Base-by-base conservation (phyloP, 2,797 vertebrate genomes). In the Chiropotes sagulatus region DNA sequence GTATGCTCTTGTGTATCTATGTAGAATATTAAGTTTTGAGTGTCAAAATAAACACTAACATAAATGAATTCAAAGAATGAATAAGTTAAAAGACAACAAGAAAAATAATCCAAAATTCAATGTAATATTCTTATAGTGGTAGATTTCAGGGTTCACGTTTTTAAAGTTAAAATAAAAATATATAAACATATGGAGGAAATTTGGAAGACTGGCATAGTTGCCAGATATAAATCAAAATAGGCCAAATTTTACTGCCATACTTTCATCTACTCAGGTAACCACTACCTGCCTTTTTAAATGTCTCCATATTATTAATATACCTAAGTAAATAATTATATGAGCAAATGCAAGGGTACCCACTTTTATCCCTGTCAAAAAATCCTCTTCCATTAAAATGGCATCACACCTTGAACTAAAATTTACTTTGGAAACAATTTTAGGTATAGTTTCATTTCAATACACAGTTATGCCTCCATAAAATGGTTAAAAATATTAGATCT, bases 381-480 rank as follows among this genome's bases (percentile, higher is more conserved):
- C 70, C 67, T 84, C 90, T 89, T 86, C 39, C 79, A 79, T 58
- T 91, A 90, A 95, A 86, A 96, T 70, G 39, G 70, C 9, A 0
- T 44, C 76, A 93, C 39, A 50, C 12, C 57, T 93, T 96, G 4
- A 96, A 96, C 48, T n/a, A 19, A 19, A 82, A 50, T 70, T 92
- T 96, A 44, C 93, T 97, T 92, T 90, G 44, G 83, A 84, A 97
- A 85, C 57, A 96, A 97, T 93, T 30, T 70, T 87, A 96, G 54
- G 61, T 0, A 26, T 28, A 75, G 93, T 30, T 61, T 64, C 46
- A 90, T 7, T 87, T 76, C 67, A 93, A 75, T 1, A 93, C 41
- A 92, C 33, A 2, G 5, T 80, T 44, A 93, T 88, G 90, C 78
- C 76, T 85, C 58, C 73, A 88, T 90, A 95, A 70, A n/a, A 0